Evolutionary conservation across 2,797 vertebrate genomes (phyloP), one percentile per base, ranked within the genome.

Genomic region (Denticeps clupeoides): DNA sequence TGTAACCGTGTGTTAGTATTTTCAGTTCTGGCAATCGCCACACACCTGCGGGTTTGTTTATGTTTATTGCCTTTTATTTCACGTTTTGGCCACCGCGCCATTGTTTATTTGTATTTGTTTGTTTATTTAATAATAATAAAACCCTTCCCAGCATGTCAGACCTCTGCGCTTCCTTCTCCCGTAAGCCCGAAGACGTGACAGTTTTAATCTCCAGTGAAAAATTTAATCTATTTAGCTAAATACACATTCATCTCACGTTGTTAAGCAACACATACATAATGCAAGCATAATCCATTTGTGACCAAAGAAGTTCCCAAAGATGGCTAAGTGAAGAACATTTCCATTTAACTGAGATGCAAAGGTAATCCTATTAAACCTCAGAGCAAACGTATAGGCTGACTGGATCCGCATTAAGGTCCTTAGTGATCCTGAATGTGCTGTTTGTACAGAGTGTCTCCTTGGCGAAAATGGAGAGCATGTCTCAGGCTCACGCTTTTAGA

Each of bases 271-370:
- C 53, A 65, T 68, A 77, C 65, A 76, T 49, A 69, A 68, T 60
- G 65, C 33, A 68, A 69, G 56, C 63, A 64, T 54, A 55, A 60
- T 59, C 51, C 41, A 47, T 56, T 66, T 43, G 40, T 45, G 46
- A 73, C 55, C 3, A 48, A 48, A 64, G 62, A 64, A 60, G 65
- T 54, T 53, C 55, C 41, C 56, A 64, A 41, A 47, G 69, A 64
- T 40, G 62, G 59, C 65, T 57, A 46, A 64, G 64, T 60, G 64
- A 66, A 74, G n/a, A 78, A 73, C 67, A 64, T 70, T 79, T 73
- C 67, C 58, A 60, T 63, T 59, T 65, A 46, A 51, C 51, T 22
- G 57, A 70, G 63, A 64, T 66, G 54, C 52, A 67, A 48, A 57
- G 59, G 33, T 64, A 59, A 60, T 52, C 31, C 52, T 35, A 49